Evolutionary conservation across 2,797 vertebrate species (phyloP).

Genomic region (Pangasius larnaudii): DNA sequence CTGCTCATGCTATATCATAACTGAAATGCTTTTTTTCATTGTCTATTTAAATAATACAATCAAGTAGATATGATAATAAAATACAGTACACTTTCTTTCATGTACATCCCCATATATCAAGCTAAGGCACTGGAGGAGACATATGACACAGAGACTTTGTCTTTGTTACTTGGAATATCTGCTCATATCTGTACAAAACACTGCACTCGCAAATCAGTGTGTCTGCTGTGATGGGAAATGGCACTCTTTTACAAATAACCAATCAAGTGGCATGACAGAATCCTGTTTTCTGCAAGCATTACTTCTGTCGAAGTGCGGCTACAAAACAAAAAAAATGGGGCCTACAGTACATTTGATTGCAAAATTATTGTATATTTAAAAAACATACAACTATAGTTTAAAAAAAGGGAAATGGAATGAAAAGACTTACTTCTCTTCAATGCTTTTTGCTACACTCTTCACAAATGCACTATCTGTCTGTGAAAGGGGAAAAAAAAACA

Average conservation of each 20-base stretch:
- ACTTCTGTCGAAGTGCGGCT: too few relatives aligned
- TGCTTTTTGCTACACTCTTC: constrained; percentile 69
- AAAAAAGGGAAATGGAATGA: neutral
- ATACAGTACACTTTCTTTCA: neutral
- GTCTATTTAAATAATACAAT: neutral
- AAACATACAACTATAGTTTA: neutral
- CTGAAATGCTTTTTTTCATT: too few relatives aligned
- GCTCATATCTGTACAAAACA: neutral
- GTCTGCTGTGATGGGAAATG: neutral
- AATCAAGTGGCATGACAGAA: neutral
- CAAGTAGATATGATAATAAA: neutral
- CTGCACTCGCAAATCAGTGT: neutral
- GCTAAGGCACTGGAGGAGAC: neutral
- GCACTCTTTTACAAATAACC: neutral
- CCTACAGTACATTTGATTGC: neutral
- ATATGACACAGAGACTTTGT: neutral
- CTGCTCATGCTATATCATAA: too few relatives aligned
- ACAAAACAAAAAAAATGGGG: neutral
- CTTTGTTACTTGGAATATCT: neutral
- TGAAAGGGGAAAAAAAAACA: constrained; percentile 13
- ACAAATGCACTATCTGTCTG: constrained; percentile 80
- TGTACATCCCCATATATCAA: neutral
- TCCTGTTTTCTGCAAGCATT: neutral
- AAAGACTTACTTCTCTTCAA: constrained; percentile 79
- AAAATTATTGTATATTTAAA: neutral